Percentiles rank a stretch among this genome's conserved stretches.
Evolutionary conservation across 2,888 invertebrate genomes (phyloP).

Genomic region (Cyclophora albipunctata): DNA sequence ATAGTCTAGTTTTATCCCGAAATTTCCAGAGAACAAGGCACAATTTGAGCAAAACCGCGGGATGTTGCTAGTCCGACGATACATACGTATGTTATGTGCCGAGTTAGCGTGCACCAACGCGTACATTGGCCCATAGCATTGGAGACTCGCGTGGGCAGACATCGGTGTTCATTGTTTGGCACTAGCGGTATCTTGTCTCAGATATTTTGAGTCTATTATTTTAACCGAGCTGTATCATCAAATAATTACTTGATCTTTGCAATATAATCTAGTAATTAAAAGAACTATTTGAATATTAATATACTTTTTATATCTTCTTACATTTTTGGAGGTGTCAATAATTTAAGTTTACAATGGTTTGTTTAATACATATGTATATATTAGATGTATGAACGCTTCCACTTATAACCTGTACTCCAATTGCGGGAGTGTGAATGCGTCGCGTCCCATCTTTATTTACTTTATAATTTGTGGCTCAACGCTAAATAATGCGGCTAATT

Average conservation of each 20-base stretch:
- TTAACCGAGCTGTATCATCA: too few species aligned
- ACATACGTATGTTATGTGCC: conserved; percentile 3
- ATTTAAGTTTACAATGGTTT: too few species aligned
- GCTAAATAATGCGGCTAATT: conserved; percentile 36
- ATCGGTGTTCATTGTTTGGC: conserved; percentile 22
- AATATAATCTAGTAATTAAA: too few species aligned
- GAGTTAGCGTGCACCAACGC: conserved; percentile 18
- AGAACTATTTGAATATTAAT: too few species aligned
- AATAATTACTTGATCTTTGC: too few species aligned
- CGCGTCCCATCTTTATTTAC: conserved; percentile 43
- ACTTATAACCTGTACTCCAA: conserved; percentile 18
- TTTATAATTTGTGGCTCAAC: conserved; percentile 35
- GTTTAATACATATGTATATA: too few species aligned
- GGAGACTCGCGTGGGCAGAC: conserved; percentile 37
- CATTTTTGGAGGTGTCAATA: too few species aligned
- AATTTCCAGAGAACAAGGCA: too few species aligned
- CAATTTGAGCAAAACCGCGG: too few species aligned
- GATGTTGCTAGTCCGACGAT: neutral
- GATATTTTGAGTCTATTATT: too few species aligned
- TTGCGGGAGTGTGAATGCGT: conserved; percentile 21
- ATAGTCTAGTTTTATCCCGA: too few species aligned
- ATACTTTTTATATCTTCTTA: too few species aligned
- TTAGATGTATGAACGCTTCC: conserved; percentile 18
- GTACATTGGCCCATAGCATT: conserved; percentile 23
- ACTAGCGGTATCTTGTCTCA: conserved; percentile 9